A percentile compares a stretch with the other conserved stretches of the same genome.
phyloP scores from a whole-genome alignment of 2,888 invertebrate species.

The Idaea aversata region DNA sequence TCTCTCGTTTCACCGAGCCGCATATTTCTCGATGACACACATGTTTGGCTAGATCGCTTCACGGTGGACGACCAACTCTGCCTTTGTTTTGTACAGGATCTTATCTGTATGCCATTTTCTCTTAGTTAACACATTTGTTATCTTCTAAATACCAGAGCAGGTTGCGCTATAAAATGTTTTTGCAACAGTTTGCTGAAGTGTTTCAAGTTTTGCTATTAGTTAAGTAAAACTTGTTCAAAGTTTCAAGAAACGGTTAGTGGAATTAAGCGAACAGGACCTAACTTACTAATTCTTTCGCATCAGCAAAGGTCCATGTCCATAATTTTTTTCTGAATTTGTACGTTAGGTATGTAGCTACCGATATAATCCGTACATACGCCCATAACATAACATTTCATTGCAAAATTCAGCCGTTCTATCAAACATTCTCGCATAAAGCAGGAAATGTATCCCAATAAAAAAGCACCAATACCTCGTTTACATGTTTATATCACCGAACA shows the following conservation, averaged over 20 bases:
- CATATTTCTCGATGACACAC: constrained; percentile 73
- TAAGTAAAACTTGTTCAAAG: not conserved
- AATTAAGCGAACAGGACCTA: not conserved
- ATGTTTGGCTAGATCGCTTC: constrained; percentile 61
- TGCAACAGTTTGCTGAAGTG: not conserved
- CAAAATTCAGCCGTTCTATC: not conserved
- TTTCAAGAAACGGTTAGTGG: not conserved
- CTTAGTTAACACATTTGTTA: constrained; percentile 7
- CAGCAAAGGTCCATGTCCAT: too few species aligned
- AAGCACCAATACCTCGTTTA: not conserved
- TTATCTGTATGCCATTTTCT: constrained; percentile 29
- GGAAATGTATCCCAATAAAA: not conserved
- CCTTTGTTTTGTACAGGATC: constrained; percentile 29
- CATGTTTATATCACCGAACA: constrained; percentile 13
- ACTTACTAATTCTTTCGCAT: not conserved
- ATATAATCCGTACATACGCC: too few species aligned
- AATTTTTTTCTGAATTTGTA: too few species aligned
- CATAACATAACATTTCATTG: not conserved
- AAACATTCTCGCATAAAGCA: not conserved
- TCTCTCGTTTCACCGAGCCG: constrained; percentile 73
- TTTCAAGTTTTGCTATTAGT: not conserved
- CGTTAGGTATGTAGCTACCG: too few species aligned
- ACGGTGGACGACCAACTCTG: constrained; percentile 36
- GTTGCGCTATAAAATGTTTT: not conserved
- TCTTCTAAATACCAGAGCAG: not conserved